Percentiles rank a stretch among this genome's conserved stretches.
These are phyloP conservation scores for Parthenolecanium corni DNA, from an alignment of 2,888 invertebrate species.

Conservation along the genomic window DNA sequence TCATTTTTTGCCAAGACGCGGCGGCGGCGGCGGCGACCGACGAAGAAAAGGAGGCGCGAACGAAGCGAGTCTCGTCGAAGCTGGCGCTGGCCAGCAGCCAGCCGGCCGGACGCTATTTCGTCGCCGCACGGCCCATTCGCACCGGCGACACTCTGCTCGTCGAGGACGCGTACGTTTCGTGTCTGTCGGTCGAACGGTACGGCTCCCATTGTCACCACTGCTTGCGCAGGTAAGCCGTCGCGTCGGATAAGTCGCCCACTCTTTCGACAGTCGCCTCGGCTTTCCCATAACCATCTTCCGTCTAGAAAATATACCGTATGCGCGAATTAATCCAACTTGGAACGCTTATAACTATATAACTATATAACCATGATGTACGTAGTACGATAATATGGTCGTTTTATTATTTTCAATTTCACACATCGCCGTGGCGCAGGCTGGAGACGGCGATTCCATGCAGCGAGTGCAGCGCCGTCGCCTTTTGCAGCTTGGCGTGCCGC, in stretches of 20 bases:
- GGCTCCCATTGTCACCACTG: constrained; percentile 73
- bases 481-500: constrained; percentile 56
- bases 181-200: constrained; percentile 57
- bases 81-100: constrained; percentile 35
- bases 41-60: too few relatives aligned
- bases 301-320: background rate
- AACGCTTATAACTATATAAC: too few relatives aligned
- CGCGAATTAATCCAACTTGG: too few relatives aligned
- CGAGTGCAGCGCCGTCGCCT: constrained; percentile 63
- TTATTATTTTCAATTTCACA: background rate
- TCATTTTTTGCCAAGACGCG: too few relatives aligned
- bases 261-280: too few relatives aligned
- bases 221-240: constrained; percentile 50
- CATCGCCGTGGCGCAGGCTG: constrained; percentile 39
- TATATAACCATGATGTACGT: too few relatives aligned
- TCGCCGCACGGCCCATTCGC: constrained; percentile 49
- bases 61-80: constrained; percentile 31
- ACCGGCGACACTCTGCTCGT: constrained; percentile 61
- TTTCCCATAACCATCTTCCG: background rate
- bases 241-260: background rate
- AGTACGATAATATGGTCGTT: too few relatives aligned
- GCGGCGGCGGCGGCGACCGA: too few relatives aligned
- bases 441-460: constrained; percentile 58
- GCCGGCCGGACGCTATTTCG: constrained; percentile 55
- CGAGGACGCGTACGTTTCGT: constrained; percentile 62